phyloP scores from a whole-genome alignment of 2,797 vertebrate species.

The Pantherophis alleghaniensis region DNA sequence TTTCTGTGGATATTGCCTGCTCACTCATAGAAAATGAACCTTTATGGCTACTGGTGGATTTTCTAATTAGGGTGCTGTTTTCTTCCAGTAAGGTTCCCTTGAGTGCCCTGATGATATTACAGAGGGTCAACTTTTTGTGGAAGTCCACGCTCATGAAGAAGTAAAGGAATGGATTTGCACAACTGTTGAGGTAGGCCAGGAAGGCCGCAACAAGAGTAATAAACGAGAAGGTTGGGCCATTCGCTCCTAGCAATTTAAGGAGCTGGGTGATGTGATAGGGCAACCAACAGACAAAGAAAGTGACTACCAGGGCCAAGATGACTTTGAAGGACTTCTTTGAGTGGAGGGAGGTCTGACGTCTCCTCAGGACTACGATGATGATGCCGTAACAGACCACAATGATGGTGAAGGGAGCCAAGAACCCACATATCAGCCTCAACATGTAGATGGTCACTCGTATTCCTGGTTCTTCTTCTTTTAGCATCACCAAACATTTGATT shows the following conservation, averaged over 20 bases:
- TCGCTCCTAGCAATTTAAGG: background rate
- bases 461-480: background rate
- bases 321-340: constrained; percentile 43
- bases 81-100: constrained; percentile 8
- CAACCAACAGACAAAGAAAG: constrained; percentile 63
- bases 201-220: constrained; percentile 13
- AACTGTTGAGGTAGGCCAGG: constrained; percentile 72
- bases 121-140: constrained; percentile 58
- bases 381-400: constrained; percentile 43
- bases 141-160: constrained; percentile 43
- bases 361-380: background rate
- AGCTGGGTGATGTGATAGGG: constrained; percentile 56
- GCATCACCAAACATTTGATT: background rate
- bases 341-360: background rate
- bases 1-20: background rate
- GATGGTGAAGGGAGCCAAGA: constrained; percentile 52
- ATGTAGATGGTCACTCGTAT: background rate
- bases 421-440: constrained; percentile 52
- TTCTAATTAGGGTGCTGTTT: accelerated
- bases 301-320: constrained; percentile 20
- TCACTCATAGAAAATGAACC: background rate
- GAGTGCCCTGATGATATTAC: constrained; percentile 50
- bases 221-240: accelerated
- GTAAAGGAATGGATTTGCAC: constrained; percentile 63
- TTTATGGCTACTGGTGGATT: background rate